Base-by-base conservation (phyloP, 2,113 vertebrate genomes). In the Glaucidium brasilianum region DNA sequence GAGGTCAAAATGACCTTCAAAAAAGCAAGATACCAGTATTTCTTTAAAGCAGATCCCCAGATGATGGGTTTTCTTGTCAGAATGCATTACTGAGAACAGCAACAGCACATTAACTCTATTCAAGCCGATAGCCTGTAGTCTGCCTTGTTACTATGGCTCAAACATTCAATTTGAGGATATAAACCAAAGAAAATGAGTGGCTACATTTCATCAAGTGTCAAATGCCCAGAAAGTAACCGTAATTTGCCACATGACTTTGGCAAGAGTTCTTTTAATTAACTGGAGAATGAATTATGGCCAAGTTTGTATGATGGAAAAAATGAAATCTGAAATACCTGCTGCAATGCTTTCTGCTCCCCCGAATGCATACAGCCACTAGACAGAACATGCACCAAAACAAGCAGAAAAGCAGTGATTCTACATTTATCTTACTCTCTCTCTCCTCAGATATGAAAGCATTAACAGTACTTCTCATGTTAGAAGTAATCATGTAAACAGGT, bases 281-380 rank as follows among this genome's bases (percentile, higher is more conserved):
- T 37, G 81, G 34, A 34, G 6, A 69, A 41, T 25, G 12, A 84
- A 25, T 35, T 43, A 27, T 7, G 12, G 30, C 66, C 10, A 39
- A 21, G 17, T 15, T 12, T 26, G 0, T 53, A 26, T 4, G 9
- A 2, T 32, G 11, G 18, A 21, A 79, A 89, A 88, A 85, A 88
- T 5, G 1, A 43, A 80, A 47, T 34, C 27, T 27, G 35, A 74
- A 90, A 55, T 60, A 11, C 15, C 35, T 50, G 21, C 12, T 79
- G 35, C 80, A 79, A 26, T 18, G 19, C 20, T 56, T 72, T 83
- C 43, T 59, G 39, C 15, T 82, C 3, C 8, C 35, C 50, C 2
- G 2, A 41, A 25, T 0, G 2, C 27, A 32, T 25, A 13, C 1
- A 3, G 15, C 8, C 2, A 2, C 11, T 4, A 15, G 2, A 13